Conservation (phyloP, 2,797 vertebrate genomes). For the Sandelia bainsii region DNA sequence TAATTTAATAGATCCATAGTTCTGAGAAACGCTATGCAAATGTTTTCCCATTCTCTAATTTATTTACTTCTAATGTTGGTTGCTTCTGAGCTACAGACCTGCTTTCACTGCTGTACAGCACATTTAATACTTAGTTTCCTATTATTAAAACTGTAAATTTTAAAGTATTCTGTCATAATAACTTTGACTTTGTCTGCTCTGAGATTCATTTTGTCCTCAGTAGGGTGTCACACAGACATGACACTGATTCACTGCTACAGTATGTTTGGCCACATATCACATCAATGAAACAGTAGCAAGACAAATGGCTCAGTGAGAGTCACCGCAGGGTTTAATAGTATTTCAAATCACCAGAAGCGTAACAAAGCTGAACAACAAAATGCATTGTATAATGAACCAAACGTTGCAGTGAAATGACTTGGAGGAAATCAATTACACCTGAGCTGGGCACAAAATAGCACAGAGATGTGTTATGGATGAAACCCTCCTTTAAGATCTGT, state of each 20-base stretch:
- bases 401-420: slow-evolving; percentile 70
- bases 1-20: slow-evolving; percentile 25
- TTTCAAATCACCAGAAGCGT: slow-evolving; percentile 74
- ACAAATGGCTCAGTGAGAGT: slow-evolving; percentile 67
- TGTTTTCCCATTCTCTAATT: slow-evolving; percentile 25
- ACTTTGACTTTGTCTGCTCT: slow-evolving; percentile 16
- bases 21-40: slow-evolving; percentile 17
- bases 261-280: slow-evolving; percentile 60
- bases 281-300: slow-evolving; percentile 72
- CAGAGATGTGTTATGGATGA: slow-evolving; percentile 71
- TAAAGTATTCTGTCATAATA: slow-evolving; percentile 14
- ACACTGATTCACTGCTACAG: slow-evolving; percentile 59
- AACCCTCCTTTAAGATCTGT: slow-evolving; percentile 68
- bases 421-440: slow-evolving; percentile 80
- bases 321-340: slow-evolving; percentile 69
- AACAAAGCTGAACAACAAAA: slow-evolving; percentile 70
- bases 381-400: slow-evolving; percentile 76
- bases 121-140: background rate
- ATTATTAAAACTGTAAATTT: slow-evolving; percentile 13
- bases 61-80: slow-evolving; percentile 8
- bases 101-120: background rate
- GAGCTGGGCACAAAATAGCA: slow-evolving; percentile 63
- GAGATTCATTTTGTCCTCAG: slow-evolving; percentile 34
- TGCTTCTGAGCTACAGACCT: slow-evolving; percentile 36
- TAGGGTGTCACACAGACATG: slow-evolving; percentile 51